Base-by-base conservation (phyloP, 37 sponge, comb jelly and placozoan genomes). In the Eunapius fragilis region DNA sequence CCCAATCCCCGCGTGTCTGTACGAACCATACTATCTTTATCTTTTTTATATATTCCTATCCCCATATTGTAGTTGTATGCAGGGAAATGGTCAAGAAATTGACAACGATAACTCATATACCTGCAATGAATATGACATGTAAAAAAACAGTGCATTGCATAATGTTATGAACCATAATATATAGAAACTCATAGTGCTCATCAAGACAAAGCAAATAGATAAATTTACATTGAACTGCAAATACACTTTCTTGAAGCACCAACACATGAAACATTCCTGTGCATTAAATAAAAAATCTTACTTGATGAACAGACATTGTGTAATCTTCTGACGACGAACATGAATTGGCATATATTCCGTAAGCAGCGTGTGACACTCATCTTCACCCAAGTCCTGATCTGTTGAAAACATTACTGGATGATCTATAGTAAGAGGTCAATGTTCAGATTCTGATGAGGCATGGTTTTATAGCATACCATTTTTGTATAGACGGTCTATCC, bases 31-130 rank as follows among this genome's bases (percentile, higher is more conserved):
- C 0, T 37, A 30, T 7, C 86, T 70, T 71, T 27, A 79, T 22
- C 13, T 24, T 84, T 67, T 67, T 68, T 69, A 78, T 86, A 69
- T 27, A 67, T 68, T 22, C 67, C 78, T 67, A 33, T 30, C 10
- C 86, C 86, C n/a, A 71, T 77, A 67, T 88, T 88, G 69, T 77
- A 88, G 72, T 77, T 88, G 58, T 82, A 88, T 13, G 77, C 70
- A 75, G 79, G 79, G 7, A 88, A 69, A 27, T 72, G 30, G 19
- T 89, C 85, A 36, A 89, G 31, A 47, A 85, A 80, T 10, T 79
- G 6, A 35, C 90, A 89, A 2, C 85, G 69, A 14, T 81, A 69
- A 10, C 37, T 23, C 85, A 85, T 89, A 36, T 89, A 80, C 2
- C 85, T 80, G 69, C 31, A 86, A 81, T n/a, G n/a, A 41, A 6